Conservation (phyloP, 2,113 vertebrate species). For the Hippocampus zosterae region DNA sequence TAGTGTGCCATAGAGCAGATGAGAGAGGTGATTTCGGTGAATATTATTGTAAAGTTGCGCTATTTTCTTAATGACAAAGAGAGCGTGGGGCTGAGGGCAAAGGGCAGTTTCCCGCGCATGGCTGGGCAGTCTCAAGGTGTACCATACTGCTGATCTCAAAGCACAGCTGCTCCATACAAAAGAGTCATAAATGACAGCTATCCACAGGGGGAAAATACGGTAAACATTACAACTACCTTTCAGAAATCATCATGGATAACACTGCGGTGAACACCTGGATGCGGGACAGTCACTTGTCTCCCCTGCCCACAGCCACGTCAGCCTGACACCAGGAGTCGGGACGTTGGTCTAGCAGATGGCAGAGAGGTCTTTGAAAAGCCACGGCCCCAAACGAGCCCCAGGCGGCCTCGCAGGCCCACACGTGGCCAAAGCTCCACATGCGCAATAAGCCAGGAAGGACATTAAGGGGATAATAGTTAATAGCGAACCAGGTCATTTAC, state of each 20-base stretch:
- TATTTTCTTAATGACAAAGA: constrained; percentile 75
- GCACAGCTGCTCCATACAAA: constrained; percentile 34
- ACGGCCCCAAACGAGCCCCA: constrained; percentile 67
- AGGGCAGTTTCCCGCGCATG: constrained; percentile 62
- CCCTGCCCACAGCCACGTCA: constrained; percentile 41
- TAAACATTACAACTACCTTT: neutral
- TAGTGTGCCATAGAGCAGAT: too few relatives aligned
- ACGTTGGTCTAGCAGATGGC: constrained; percentile 66
- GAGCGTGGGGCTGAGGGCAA: constrained; percentile 57
- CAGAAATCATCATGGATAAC: constrained; percentile 56
- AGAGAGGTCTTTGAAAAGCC: constrained; percentile 64
- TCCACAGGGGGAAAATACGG: constrained; percentile 37
- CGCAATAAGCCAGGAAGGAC: constrained; percentile 63
- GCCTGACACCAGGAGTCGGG: constrained; percentile 34
- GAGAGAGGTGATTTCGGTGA: constrained; percentile 72
- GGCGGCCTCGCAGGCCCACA: constrained; percentile 64
- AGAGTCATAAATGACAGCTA: constrained; percentile 45
- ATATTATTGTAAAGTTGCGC: constrained; percentile 76
- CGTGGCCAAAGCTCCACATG: constrained; percentile 61
- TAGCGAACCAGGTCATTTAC: constrained; percentile 76
- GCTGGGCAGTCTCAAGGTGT: constrained; percentile 55
- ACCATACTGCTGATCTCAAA: constrained; percentile 39
- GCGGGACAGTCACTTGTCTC: constrained; percentile 32
- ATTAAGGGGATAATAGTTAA: constrained; percentile 77
- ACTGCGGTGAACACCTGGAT: constrained; percentile 48